A percentile compares a stretch with the other conserved stretches of the same genome.
Evolutionary conservation across 2,797 vertebrate species (phyloP).

Genomic region (Peromyscus eremicus): DNA sequence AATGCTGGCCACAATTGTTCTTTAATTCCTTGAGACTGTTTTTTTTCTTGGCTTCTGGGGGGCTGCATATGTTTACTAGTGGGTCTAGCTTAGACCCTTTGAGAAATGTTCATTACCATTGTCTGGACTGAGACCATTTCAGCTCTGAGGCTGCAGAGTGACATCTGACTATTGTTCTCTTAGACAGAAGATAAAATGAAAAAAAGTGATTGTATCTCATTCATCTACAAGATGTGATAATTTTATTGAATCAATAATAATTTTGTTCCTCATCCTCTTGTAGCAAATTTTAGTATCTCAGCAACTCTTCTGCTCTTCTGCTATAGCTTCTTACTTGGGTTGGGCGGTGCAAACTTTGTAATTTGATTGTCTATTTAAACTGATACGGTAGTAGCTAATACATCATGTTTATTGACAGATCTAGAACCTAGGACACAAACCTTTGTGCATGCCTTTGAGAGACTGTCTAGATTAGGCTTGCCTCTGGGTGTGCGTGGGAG

Average conservation of each 20-base stretch:
- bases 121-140: neutral
- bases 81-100: constrained; percentile 48
- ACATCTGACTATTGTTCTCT: constrained; percentile 53
- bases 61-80: constrained; percentile 40
- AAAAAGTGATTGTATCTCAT: constrained; percentile 25
- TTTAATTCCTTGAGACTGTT: constrained; percentile 55
- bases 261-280: constrained; percentile 68
- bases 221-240: constrained; percentile 24
- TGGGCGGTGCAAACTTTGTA: constrained; percentile 67
- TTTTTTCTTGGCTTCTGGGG: constrained; percentile 13
- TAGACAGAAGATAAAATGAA: constrained; percentile 49
- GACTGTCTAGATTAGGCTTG: neutral
- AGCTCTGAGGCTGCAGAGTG: neutral
- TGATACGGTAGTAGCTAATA: constrained; percentile 51
- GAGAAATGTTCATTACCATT: constrained; percentile 58
- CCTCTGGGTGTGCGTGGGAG: neutral
- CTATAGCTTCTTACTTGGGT: constrained; percentile 57
- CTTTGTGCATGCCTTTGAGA: neutral
- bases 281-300: constrained; percentile 75
- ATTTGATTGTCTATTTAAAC: constrained; percentile 81
- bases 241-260: constrained; percentile 53
- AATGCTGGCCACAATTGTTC: constrained; percentile 20
- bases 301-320: constrained; percentile 65
- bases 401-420: neutral
- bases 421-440: neutral